Percentiles rank a stretch among this genome's conserved stretches.
phyloP scores from a whole-genome alignment of 2,888 invertebrate genomes.

The Clepsis dumicolana region DNA sequence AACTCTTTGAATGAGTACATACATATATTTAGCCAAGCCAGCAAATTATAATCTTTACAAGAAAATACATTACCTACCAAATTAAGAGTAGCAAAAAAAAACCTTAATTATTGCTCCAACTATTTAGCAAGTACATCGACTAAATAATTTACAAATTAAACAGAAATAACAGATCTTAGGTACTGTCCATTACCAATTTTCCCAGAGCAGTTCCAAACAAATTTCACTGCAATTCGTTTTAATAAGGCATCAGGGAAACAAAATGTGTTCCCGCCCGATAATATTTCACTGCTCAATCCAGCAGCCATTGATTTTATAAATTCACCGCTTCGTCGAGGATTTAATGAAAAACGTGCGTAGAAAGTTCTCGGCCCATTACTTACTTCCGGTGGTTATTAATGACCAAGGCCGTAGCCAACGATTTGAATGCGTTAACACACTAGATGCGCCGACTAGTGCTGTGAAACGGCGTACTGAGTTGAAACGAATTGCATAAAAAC shows the following conservation, averaged over 20 bases:
- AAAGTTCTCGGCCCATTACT: slow-evolving; percentile 48
- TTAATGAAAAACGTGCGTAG: slow-evolving; percentile 55
- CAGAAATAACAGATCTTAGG: neutral
- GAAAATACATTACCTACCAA: no score
- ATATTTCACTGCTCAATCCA: slow-evolving; percentile 47
- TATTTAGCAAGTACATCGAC: no score
- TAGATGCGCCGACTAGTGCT: neutral
- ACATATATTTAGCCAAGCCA: no score
- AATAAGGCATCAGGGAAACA: slow-evolving; percentile 33
- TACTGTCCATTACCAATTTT: neutral
- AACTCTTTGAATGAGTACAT: no score
- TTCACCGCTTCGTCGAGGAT: slow-evolving; percentile 44
- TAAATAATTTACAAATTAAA: neutral
- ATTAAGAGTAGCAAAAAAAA: no score
- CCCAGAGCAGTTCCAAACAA: slow-evolving; percentile 3
- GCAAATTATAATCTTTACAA: no score
- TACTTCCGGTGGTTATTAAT: slow-evolving; percentile 47
- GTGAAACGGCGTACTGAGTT: neutral
- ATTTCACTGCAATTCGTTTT: slow-evolving; percentile 21
- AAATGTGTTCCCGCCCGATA: slow-evolving; percentile 34
- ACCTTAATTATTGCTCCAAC: no score
- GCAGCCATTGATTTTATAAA: slow-evolving; percentile 47
- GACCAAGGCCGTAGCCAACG: slow-evolving; percentile 23
- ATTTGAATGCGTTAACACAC: slow-evolving; percentile 5
- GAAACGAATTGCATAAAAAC: no score